A percentile compares a stretch with the other conserved stretches of the same genome.
Conservation (phyloP, 2,888 invertebrate genomes). For the Parochlus steinenii region DNA sequence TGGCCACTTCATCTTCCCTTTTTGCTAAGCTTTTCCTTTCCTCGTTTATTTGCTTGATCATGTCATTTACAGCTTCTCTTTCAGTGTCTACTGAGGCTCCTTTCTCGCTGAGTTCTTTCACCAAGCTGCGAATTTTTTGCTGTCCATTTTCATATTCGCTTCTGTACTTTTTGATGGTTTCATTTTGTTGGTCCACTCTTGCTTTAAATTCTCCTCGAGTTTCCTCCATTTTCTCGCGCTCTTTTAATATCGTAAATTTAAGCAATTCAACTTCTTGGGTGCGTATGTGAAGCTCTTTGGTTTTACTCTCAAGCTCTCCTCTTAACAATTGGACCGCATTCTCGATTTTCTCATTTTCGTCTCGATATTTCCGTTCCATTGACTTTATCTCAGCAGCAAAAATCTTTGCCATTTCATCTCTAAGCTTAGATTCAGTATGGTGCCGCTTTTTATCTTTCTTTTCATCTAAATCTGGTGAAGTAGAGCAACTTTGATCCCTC, state of each 20-base stretch:
- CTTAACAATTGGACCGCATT: constrained; percentile 19
- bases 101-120: constrained; percentile 23
- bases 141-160: constrained; percentile 30
- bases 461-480: constrained; percentile 28
- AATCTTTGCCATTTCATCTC: constrained; percentile 49
- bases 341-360: constrained; percentile 27
- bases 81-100: constrained; percentile 30
- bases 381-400: constrained; percentile 43
- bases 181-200: constrained; percentile 20
- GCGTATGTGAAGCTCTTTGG: constrained; percentile 21
- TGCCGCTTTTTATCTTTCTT: constrained; percentile 19
- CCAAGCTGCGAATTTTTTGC: constrained; percentile 25
- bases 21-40: constrained; percentile 25
- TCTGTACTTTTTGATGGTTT: constrained; percentile 21
- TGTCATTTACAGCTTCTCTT: constrained; percentile 30
- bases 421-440: constrained; percentile 34
- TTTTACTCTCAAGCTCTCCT: constrained; percentile 21
- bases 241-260: constrained; percentile 26
- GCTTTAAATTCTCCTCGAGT: constrained; percentile 19
- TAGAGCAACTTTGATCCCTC: constrained; percentile 22
- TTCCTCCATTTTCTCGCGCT: constrained; percentile 22
- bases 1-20: constrained; percentile 30
- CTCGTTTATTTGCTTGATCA: constrained; percentile 21
- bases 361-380: constrained; percentile 33
- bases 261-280: constrained; percentile 25